Evolutionary conservation across 2,797 vertebrate genomes (phyloP), one percentile per base, ranked within the genome.

Genomic region (Mormyrops boulengeri): DNA sequence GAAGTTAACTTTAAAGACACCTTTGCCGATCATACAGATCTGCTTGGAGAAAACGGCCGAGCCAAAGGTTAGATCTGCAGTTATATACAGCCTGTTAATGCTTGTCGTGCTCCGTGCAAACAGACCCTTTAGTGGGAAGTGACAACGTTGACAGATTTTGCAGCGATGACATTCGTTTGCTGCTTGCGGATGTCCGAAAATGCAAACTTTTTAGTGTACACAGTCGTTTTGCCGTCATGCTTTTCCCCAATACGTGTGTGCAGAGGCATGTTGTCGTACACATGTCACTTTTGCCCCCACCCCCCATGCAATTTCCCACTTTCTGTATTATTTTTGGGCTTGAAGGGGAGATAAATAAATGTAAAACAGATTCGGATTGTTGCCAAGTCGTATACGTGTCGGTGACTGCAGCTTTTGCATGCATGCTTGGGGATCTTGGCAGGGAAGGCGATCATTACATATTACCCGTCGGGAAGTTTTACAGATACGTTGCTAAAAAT

Each of bases 51-150:
- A 85, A 52, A 14, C 66, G 4, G 50, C 90, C 26, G 6, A 17
- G 88, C 30, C 66, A 34, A 92, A 95, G 95, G 95, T 93, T 41
- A 57, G 89, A 88, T 9, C 22, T 9, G 22, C 14, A 19, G 22
- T 26, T n/a, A 30, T 17, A 3, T 34, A 14, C 85, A 57, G 30
- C 30, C 85, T 57, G 26, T 57, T 57, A 34, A 5, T 30, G 47
- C 8, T 12, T 19, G 38, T 22, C 47, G 44, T 19, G 80, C 41
- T 26, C 82, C 82, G 49, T 50, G 41, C n/a, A 47, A 19, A 22
- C 82, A 44, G 22, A 26, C 82, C 7, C 9, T 22, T 49, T 85
- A 50, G 82, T 85, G 73, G 73, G 34, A 44, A 80, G 73, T 85
- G 7, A 26, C 82, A 3, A 50, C 49, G 82, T 49, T 26, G 80